Percentiles rank a stretch among this genome's conserved stretches.
These are phyloP conservation scores for Xylota sylvarum DNA, from an alignment of 2,888 invertebrate species.

Conservation along the genomic window DNA sequence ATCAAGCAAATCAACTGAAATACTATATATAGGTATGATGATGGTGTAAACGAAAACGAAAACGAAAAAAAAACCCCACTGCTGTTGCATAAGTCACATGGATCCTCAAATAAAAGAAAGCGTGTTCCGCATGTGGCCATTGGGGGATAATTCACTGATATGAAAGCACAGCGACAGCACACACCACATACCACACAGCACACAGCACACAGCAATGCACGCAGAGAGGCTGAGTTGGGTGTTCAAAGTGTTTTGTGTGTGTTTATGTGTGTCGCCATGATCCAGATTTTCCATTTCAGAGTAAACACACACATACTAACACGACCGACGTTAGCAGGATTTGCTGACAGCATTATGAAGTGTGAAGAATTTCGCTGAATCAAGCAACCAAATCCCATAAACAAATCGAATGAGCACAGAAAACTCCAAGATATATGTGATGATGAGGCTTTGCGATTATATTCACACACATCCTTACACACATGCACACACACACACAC, in stretches of 20 bases:
- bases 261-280: conserved; percentile 31
- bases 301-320: conserved; percentile 24
- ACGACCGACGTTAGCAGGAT: conserved; percentile 9
- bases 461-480: neutral
- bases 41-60: conserved; percentile 6
- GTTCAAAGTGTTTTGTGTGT: conserved; percentile 4
- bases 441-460: conserved; percentile 30
- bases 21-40: neutral
- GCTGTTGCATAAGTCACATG: conserved; percentile 57
- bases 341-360: conserved; percentile 63
- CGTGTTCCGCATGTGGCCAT: conserved; percentile 53
- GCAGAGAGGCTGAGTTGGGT: neutral
- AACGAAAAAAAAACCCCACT: conserved; percentile 21
- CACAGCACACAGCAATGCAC: neutral
- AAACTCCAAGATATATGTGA: conserved; percentile 36
- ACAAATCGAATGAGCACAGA: conserved; percentile 67
- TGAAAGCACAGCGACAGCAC: conserved; percentile 14
- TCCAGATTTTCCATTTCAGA: conserved; percentile 54
- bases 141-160: conserved; percentile 40
- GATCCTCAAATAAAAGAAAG: conserved; percentile 39
- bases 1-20: conserved; percentile 59
- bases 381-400: conserved; percentile 63
- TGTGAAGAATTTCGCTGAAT: conserved; percentile 64
- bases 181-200: neutral
- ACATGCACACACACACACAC: too few species aligned